Evolutionary conservation across 2,797 vertebrate species (phyloP), one percentile per base, ranked within the genome.

Genomic region (Gadopsis bispinosus): DNA sequence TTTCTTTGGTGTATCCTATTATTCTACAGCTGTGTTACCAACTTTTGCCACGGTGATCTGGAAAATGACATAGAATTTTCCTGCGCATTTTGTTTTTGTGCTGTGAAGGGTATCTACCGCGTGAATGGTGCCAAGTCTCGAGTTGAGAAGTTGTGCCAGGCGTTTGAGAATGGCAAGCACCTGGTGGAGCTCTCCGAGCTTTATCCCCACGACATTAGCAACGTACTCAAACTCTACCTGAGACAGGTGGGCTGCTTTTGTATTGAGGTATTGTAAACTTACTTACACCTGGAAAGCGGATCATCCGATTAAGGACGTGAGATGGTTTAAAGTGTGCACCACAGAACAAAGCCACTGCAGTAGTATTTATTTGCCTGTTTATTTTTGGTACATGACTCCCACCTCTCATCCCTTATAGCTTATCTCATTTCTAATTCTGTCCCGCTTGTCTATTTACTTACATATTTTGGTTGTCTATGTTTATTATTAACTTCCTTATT

Each of bases 131-230:
- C 97, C 60, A 99, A 99, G 94, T 96, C 97, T 76, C 96, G 98
- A 75, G 97, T 98, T 37, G 98, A 99, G 91, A 99, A 99, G 89
- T 89, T 99, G 66, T 99, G 98, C 86, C 98, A 99, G 85, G 97
- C 97, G 9, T 98, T 99, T 91, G 98, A 99, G 94, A 99, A 99
- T 11, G 98, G 98, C 59, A 98, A 98, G 84, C 97, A 99, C 85
- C 95, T 99, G 88, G 97, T 99, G 1, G 98, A 99, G 91, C 96
- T 99, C 20, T 98, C 98, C 0, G 97, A 99, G 13, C 96, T 98
- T 61, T 97, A 96, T 83, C 96, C 97, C 4, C 98, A 99, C 33
- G 98, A 99, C 91, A 99, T 99, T 75, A 99, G 97, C 94, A 99
- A 99, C 12, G 98, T 99, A 22, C 97, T 99, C 62, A 99, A 99